phyloP scores from a whole-genome alignment of 2,888 invertebrate species.

The Drosophila sordidapex region DNA sequence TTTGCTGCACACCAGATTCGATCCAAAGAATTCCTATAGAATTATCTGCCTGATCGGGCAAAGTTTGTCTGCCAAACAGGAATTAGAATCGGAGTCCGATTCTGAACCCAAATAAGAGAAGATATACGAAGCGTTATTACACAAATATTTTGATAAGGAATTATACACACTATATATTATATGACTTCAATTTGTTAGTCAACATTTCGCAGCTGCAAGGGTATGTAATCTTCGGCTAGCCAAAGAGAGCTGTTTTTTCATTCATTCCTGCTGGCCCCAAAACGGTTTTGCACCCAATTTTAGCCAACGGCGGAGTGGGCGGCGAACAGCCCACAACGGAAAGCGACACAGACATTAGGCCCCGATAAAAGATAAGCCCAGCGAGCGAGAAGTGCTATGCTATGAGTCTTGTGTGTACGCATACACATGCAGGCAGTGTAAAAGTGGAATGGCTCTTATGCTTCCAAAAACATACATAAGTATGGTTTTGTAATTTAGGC shows the following conservation, averaged over 20 bases:
- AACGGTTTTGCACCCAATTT: constrained; percentile 67
- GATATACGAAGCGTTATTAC: neutral
- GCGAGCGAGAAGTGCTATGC: constrained; percentile 25
- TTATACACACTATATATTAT: neutral
- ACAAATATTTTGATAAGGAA: neutral
- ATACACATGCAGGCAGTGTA: constrained; percentile 2
- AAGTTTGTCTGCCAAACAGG: neutral
- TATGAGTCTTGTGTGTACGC: constrained; percentile 4
- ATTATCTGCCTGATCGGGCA: neutral
- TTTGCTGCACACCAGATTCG: neutral
- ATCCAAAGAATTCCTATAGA: neutral
- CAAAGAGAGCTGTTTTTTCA: neutral
- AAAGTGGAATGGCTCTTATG: neutral
- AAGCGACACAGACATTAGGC: constrained; percentile 44
- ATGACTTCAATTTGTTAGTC: neutral
- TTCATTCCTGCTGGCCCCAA: constrained; percentile 27
- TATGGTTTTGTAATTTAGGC: constrained; percentile 69
- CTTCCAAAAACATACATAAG: constrained; percentile 4
- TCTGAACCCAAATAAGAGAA: neutral
- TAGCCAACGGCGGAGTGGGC: constrained; percentile 45
- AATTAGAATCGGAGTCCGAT: neutral
- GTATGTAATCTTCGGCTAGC: neutral
- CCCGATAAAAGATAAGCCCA: constrained; percentile 54
- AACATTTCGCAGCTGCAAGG: neutral
- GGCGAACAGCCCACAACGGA: constrained; percentile 15